Percentiles rank a stretch among this genome's conserved stretches.
Evolutionary conservation across 2,113 vertebrate genomes (phyloP).

Genomic region (Hydrochoerus hydrochaeris): DNA sequence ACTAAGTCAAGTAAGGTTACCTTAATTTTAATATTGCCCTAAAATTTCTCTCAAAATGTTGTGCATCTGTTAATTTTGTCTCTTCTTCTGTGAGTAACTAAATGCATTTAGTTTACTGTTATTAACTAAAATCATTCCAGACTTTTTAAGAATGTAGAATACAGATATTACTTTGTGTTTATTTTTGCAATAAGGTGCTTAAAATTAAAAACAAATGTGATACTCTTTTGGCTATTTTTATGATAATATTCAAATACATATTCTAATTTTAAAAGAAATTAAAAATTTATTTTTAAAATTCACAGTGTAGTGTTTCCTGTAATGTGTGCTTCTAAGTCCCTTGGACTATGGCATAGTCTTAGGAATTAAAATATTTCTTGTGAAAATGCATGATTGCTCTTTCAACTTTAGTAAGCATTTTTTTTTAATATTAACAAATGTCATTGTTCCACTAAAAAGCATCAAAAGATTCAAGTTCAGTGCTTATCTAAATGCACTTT

Average conservation of each 20-base stretch:
- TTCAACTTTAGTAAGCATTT: constrained; percentile 10
- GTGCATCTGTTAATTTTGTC: background rate
- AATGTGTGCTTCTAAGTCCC: constrained; percentile 27
- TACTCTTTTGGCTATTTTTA: background rate
- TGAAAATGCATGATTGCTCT: constrained; percentile 10
- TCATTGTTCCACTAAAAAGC: background rate
- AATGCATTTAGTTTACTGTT: background rate
- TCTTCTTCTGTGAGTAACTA: background rate
- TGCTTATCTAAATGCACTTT: background rate
- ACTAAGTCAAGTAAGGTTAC: background rate
- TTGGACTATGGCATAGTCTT: background rate
- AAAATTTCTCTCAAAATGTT: constrained; percentile 21
- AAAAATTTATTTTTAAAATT: background rate
- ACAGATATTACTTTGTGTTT: constrained; percentile 8
- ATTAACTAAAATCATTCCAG: background rate
- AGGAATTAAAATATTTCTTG: constrained; percentile 5
- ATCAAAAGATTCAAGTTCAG: background rate
- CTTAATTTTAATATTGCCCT: background rate
- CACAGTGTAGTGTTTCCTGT: background rate
- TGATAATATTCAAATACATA: constrained; percentile 26
- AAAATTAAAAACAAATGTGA: background rate
- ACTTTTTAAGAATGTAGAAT: background rate
- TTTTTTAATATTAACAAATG: constrained; percentile 29
- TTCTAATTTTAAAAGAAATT: background rate
- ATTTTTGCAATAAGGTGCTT: background rate